These are phyloP conservation scores for Eunapius fragilis DNA, from an alignment of 37 sponge, comb jelly and placozoan genomes.

Conservation along the genomic window DNA sequence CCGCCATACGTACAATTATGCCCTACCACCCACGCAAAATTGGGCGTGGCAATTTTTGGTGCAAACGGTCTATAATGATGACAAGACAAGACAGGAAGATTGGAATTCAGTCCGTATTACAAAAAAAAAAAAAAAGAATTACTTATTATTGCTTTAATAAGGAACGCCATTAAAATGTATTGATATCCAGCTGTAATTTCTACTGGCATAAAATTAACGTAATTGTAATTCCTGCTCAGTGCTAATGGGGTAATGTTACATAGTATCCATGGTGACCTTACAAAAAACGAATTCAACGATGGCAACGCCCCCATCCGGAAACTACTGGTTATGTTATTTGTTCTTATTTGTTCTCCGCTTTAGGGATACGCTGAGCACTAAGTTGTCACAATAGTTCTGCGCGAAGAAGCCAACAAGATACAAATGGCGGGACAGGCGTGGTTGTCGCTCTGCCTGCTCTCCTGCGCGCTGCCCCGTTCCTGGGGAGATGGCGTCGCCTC, in stretches of 20 bases:
- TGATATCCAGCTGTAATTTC: no score
- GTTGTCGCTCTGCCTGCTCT: neutral
- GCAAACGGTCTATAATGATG: no score
- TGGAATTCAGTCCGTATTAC: no score
- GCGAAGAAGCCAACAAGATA: conserved; percentile 4
- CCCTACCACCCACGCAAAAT: no score
- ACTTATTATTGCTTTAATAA: no score
- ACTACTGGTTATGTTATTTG: neutral
- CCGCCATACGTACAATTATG: no score
- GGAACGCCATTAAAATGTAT: no score
- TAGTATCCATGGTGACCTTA: neutral
- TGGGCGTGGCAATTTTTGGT: no score
- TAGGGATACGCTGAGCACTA: neutral
- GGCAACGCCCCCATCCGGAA: neutral
- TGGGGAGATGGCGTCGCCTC: neutral
- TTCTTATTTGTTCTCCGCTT: neutral
- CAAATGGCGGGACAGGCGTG: neutral
- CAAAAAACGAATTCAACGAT: neutral
- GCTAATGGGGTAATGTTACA: no score
- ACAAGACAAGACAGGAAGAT: no score
- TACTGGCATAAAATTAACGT: no score
- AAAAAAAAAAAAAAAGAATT: no score
- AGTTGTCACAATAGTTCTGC: conserved; percentile 17
- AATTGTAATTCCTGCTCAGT: neutral
- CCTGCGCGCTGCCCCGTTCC: neutral